Base-by-base conservation (phyloP, 2,888 invertebrate species). In the Koerneria pararmatus region DNA sequence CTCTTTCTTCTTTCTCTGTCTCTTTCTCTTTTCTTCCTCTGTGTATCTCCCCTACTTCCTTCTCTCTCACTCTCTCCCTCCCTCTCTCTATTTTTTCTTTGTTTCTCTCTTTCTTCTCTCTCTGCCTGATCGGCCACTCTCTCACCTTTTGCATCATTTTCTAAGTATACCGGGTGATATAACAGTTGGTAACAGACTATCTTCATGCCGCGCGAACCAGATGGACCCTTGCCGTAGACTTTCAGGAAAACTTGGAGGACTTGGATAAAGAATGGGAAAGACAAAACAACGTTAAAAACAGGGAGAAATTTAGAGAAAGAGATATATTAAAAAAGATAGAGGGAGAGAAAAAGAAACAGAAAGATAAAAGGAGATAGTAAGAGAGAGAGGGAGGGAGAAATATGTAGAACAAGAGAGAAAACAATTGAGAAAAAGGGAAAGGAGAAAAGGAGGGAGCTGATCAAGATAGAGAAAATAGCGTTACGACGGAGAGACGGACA, bases 391-490 rank as follows among this genome's bases (percentile, higher is more conserved):
- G 46, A 24, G 29, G 32, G 60, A 59, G 49, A 19, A 32, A 27
- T n/a, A 41, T n/a, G 32, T 31, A 51, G n/a, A 31, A 46, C 37
- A 27, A 35, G 37, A 29, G n/a, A 46, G 37, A 27, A 29, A 29
- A 32, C 27, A 19, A 61, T 22, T 27, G 5, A 27, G 57, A 56
- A 27, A 56, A 56, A 22, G 32, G 57, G 8, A 27, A 56, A 4
- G 22, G 57, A 27, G 35, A 15, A 37, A 19, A 37, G 34, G 22
- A 8, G 49, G 24, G 34, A 35, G n/a, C 4, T n/a, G 8, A n/a
- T 27, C 3, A 27, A 22, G 34, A 27, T 46, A 34, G 31, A 19
- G 61, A 61, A 64, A 35, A 68, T 68, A 11, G 68, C 68, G 32
- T 46, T n/a, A 46, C 46, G n/a, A 46, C 11, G n/a, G 46, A 46